Evolutionary conservation across 2,113 vertebrate species (phyloP), one percentile per base, ranked within the genome.

Genomic region (Entelurus aequoreus): DNA sequence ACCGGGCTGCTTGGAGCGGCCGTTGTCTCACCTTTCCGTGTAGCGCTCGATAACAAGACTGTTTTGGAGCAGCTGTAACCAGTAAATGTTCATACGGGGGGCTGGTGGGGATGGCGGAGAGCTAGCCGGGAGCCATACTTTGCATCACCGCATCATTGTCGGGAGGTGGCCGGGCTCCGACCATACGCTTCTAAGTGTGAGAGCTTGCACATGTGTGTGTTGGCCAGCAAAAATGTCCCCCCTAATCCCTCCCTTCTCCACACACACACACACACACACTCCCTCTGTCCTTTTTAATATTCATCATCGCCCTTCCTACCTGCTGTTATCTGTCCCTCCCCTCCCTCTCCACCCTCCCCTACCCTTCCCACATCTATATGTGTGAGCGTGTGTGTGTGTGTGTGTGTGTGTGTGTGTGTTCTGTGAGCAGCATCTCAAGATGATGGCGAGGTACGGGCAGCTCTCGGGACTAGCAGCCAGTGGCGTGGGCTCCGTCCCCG

Each of bases 361-460:
- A 66, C 57, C 67, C 50, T 71, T 77, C 80, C 80, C 60, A 74
- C 79, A 70, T 80, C 85, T 79, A 70, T 79, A 70, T 81, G 77
- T 77, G 86, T 84, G 85, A 73, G 86, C 84, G 28, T 28, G 28
- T 28, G 28, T 28, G 19, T 19, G 19, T 19, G 19, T 19, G 85
- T 78, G 69, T 82, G 83, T 80, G 75, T 77, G 85, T 83, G 85
- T 74, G 86, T 85, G 86, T 82, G 86, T 82, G 83, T 84, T 88
- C 81, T 86, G 79, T 75, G 81, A 84, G 84, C 89, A 89, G 90
- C 86, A 84, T 89, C 88, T 90, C 86, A 90, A 89, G 88, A 91
- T 93, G 94, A 95, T 96, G 93, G 92, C 94, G 92, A 94, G 91
- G 92, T 94, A 93, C 91, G 93, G 93, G 90, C 94, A 96, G 93